A percentile compares a stretch with the other conserved stretches of the same genome.
Conservation (phyloP, 2,888 invertebrate species). For the Megaustenia siamemsis region DNA sequence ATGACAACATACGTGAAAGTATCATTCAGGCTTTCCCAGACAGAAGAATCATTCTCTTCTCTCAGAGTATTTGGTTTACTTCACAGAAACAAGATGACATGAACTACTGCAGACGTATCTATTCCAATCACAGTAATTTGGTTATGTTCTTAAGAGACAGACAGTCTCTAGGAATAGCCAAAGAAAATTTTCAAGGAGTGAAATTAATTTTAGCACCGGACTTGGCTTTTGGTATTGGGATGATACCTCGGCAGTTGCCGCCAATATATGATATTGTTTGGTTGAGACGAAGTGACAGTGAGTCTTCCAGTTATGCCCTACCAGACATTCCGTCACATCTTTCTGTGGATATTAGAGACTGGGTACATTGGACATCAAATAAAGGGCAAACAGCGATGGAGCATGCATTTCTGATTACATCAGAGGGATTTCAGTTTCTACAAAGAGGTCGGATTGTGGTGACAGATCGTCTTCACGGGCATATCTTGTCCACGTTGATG, state of each 20-base stretch:
- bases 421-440: not conserved
- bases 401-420: not conserved
- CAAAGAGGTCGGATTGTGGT: not conserved
- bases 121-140: conserved; percentile 45
- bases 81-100: not conserved
- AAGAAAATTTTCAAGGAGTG: conserved; percentile 3
- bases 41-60: conserved; percentile 47
- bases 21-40: conserved; percentile 42
- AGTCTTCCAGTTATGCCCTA: not conserved
- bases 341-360: not conserved
- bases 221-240: not conserved
- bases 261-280: not conserved
- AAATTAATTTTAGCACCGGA: conserved; percentile 11
- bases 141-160: not conserved
- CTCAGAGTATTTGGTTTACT: conserved; percentile 50
- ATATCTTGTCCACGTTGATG: conserved; percentile 37
- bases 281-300: not conserved
- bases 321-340: not conserved
- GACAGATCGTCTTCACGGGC: conserved; percentile 47
- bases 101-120: not conserved
- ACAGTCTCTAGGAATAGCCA: not conserved
- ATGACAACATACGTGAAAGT: conserved; percentile 26
- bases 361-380: not conserved
- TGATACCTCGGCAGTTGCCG: not conserved
- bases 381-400: not conserved